A percentile compares a stretch with the other conserved stretches of the same genome.
Evolutionary conservation across 2,888 invertebrate species (phyloP).

Genomic region (Athrips mouffetella): DNA sequence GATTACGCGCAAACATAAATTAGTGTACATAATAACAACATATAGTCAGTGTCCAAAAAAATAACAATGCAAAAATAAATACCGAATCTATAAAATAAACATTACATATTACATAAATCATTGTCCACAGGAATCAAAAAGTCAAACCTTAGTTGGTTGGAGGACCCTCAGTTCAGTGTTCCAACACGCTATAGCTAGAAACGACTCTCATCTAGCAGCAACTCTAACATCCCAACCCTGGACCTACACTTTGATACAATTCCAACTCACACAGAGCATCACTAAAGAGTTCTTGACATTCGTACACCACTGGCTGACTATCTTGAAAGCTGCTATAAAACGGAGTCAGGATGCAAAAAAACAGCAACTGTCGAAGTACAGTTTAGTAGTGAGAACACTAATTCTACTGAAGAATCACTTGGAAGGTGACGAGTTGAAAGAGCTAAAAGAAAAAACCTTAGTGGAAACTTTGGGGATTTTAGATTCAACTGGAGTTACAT

Average conservation of each 20-base stretch:
- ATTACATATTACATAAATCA: background rate
- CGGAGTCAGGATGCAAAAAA: constrained; percentile 41
- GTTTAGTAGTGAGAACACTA: constrained; percentile 54
- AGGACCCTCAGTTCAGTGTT: constrained; percentile 60
- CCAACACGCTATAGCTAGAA: constrained; percentile 57
- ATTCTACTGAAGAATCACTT: constrained; percentile 47
- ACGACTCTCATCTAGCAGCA: constrained; percentile 53
- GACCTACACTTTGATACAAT: constrained; percentile 61
- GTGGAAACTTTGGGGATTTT: constrained; percentile 47
- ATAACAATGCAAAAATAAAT: background rate
- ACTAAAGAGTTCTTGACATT: constrained; percentile 58
- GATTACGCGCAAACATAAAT: no score
- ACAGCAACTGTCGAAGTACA: constrained; percentile 45
- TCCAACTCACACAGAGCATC: constrained; percentile 57
- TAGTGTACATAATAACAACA: no score
- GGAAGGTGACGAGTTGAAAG: constrained; percentile 37
- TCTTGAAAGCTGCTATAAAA: constrained; percentile 54
- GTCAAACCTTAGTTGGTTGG: constrained; percentile 60
- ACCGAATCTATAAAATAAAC: background rate
- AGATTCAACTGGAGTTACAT: constrained; percentile 30
- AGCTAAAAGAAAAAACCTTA: constrained; percentile 41
- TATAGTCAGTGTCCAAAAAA: background rate
- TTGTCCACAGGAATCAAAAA: constrained; percentile 48
- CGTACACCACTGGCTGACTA: constrained; percentile 54
- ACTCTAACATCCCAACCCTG: constrained; percentile 63